phyloP scores from a whole-genome alignment of 1,140 invertebrate genomes.

The Stegodyphus mimosarum region DNA sequence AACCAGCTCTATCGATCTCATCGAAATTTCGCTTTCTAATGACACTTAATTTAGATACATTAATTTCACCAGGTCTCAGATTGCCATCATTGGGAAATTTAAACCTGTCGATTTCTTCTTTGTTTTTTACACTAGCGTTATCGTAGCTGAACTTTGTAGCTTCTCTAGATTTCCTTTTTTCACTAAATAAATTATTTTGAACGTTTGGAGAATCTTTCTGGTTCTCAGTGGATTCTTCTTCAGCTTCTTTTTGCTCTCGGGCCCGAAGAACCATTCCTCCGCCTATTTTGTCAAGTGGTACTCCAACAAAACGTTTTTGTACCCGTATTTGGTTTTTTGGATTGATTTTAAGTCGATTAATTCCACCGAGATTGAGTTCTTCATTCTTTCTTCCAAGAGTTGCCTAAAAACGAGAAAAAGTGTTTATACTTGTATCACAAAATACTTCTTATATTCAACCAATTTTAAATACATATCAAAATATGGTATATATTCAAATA shows the following conservation, averaged over 20 bases:
- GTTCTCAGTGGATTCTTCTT: constrained; percentile 8
- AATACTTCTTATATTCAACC: too few relatives aligned
- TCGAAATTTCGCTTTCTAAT: constrained; percentile 65
- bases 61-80: constrained; percentile 71
- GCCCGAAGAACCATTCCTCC: constrained; percentile 21
- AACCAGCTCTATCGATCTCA: too few relatives aligned
- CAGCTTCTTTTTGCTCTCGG: constrained; percentile 3
- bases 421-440: too few relatives aligned
- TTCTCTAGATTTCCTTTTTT: background rate
- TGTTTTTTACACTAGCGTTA: background rate
- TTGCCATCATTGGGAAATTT: background rate
- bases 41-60: constrained; percentile 72
- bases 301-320: background rate
- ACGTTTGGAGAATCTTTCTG: background rate
- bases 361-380: background rate
- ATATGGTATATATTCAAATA: too few relatives aligned
- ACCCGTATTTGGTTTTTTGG: background rate
- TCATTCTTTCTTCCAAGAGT: background rate
- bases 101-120: background rate
- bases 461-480: too few relatives aligned
- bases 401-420: background rate
- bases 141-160: background rate
- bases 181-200: background rate
- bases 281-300: constrained; percentile 43
- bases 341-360: background rate